Base-by-base conservation (phyloP, 2,888 invertebrate species). In the Lamproptera curius region DNA sequence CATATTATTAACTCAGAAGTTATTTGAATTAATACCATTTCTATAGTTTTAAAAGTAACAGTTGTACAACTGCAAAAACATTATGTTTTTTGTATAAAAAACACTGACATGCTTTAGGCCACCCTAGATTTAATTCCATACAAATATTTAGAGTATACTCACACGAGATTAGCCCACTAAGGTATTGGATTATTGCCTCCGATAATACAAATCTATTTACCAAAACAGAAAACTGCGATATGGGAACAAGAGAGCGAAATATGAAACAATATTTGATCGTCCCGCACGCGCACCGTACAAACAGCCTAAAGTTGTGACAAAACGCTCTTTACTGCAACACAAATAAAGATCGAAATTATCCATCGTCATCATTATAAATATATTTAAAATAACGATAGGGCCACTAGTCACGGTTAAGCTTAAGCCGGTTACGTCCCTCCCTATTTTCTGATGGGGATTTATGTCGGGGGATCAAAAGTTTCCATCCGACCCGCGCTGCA, bases 361-460 rank as follows among this genome's bases (percentile, higher is more conserved):
- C 70, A 80, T 82, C 82, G 83, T 83, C 82, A 80, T 84, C 84
- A 85, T 85, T 84, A 85, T 76, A 81, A 58, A 80, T 83, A 81
- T 82, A 86, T 85, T 85, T 86, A 85, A 85, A 83, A 74, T 77
- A 73, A 79, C 71, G 77, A 76, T 70, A 73, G 72, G 70, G 70
- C 80, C 74, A 82, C 82, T 82, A 85, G 85, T 84, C 79, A 80
- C 75, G 73, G 81, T 84, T 87, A 86, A 87, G 83, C 86, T 77
- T 86, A 87, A 87, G 86, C 87, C 78, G 85, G 85, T 87, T 86
- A 85, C 84, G 65, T 70, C 85, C 86, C 86, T 76, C 83, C 85
- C 82, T 77, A 81, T 85, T 84, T 87, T 85, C 80, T 84, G 86
- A 87, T 87, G 85, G 83, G 85, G 86, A 86, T 87, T 87, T 86